These are phyloP conservation scores for Talpa occidentalis DNA, from an alignment of 2,113 vertebrate species.

Conservation along the genomic window DNA sequence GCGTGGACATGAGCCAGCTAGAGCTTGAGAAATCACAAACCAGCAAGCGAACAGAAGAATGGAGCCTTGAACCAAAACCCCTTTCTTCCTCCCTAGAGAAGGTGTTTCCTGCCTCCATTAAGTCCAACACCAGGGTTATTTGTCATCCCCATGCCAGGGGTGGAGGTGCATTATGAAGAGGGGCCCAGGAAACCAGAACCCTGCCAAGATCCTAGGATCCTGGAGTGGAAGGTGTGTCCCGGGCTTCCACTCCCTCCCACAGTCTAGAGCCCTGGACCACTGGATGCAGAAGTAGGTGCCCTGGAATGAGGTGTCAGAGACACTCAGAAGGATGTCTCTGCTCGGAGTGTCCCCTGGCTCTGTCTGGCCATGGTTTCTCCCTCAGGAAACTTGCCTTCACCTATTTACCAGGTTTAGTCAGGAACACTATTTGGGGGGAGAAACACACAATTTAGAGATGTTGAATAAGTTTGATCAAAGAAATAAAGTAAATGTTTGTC, in stretches of 20 bases:
- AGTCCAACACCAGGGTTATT: background rate
- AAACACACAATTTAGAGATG: background rate
- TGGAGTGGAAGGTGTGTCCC: background rate
- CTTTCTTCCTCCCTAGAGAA: background rate
- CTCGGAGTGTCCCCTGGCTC: background rate
- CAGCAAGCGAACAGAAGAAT: background rate
- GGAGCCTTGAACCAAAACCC: background rate
- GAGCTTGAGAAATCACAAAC: background rate
- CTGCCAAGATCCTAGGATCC: accelerated
- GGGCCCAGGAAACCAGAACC: background rate
- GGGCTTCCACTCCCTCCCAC: background rate
- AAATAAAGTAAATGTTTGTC: background rate
- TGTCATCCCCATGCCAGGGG: background rate
- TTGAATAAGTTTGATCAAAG: background rate
- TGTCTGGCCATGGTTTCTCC: background rate
- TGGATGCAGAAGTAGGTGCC: background rate
- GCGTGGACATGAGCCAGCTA: background rate
- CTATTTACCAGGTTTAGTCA: background rate
- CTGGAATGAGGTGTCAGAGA: background rate
- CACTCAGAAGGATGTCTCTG: background rate
- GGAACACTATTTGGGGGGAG: background rate
- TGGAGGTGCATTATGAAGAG: too few species aligned
- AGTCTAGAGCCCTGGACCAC: background rate
- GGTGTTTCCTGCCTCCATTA: background rate
- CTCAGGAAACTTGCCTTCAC: background rate